These are phyloP conservation scores for Trididemnum nubilum DNA, from an alignment of 23 tunicate genomes.

Conservation along the genomic window DNA sequence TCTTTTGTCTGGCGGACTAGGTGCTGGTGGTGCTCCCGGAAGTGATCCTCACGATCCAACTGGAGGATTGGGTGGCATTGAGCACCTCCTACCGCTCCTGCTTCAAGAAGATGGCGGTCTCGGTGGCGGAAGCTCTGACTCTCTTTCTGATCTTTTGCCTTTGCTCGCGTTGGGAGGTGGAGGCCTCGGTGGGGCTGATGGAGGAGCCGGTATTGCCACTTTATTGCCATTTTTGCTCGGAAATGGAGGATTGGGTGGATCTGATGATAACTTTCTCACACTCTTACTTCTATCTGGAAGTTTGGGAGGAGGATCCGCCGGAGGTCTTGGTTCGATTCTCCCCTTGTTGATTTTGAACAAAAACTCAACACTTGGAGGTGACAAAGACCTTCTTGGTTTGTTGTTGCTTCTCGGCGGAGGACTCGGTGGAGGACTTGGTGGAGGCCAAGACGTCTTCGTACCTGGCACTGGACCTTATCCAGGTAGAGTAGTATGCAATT, in stretches of 20 bases:
- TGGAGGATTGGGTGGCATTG: constrained; percentile 12
- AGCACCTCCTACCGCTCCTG: constrained; percentile 7
- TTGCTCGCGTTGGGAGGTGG: constrained; percentile 31
- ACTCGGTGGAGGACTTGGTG: constrained; percentile 14
- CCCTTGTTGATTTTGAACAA: constrained; percentile 19
- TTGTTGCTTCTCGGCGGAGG: constrained; percentile 11
- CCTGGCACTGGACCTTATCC: not conserved
- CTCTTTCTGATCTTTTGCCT: not conserved
- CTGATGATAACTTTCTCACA: not conserved
- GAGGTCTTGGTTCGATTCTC: constrained; percentile 18
- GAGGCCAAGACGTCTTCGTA: not conserved
- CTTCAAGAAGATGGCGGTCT: not conserved
- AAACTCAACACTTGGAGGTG: constrained; percentile 14
- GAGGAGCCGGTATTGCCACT: not conserved
- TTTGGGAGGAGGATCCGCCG: constrained; percentile 7
- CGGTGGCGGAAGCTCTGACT: not conserved
- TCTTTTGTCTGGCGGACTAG: not conserved
- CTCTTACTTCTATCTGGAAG: constrained; percentile 28
- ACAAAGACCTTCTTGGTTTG: constrained; percentile 11
- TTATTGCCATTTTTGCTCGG: constrained; percentile 14
- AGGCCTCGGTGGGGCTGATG: constrained; percentile 19
- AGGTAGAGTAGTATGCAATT: too few relatives aligned
- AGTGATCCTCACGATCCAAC: not conserved
- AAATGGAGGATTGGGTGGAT: not conserved
- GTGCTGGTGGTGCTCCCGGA: not conserved